These are phyloP conservation scores for Gobio gobio DNA, from an alignment of 2,113 vertebrate genomes.

Conservation along the genomic window DNA sequence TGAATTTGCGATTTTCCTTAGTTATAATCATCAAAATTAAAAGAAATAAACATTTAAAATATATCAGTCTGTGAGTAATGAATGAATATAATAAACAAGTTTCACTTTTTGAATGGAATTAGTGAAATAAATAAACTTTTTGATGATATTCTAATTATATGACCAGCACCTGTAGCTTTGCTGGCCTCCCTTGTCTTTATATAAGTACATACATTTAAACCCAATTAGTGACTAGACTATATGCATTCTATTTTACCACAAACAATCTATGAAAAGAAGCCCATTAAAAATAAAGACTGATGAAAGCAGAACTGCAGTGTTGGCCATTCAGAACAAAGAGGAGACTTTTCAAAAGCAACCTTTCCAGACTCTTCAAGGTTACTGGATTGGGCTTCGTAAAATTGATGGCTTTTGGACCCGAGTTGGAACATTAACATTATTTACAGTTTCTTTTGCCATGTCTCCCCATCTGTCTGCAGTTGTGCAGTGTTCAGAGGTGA, in stretches of 20 bases:
- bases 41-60: no score
- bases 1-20: no score
- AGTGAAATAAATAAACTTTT: no score
- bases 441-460: constrained; percentile 14
- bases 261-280: background rate
- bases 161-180: no score
- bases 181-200: background rate
- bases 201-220: background rate
- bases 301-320: background rate
- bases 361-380: constrained; percentile 2
- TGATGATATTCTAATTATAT: no score
- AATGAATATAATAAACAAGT: no score
- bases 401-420: constrained; percentile 55
- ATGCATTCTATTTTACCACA: background rate
- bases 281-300: background rate
- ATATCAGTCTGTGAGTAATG: no score
- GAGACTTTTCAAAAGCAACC: background rate
- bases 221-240: background rate
- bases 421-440: constrained; percentile 25
- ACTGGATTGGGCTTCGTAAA: constrained; percentile 1
- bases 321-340: background rate
- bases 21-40: no score
- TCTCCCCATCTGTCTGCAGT: constrained; percentile 16
- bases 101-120: no score
- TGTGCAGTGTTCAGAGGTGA: constrained; percentile 9